phyloP scores from a whole-genome alignment of 64 coral and sea anemone species.

The Porites australiensis region DNA sequence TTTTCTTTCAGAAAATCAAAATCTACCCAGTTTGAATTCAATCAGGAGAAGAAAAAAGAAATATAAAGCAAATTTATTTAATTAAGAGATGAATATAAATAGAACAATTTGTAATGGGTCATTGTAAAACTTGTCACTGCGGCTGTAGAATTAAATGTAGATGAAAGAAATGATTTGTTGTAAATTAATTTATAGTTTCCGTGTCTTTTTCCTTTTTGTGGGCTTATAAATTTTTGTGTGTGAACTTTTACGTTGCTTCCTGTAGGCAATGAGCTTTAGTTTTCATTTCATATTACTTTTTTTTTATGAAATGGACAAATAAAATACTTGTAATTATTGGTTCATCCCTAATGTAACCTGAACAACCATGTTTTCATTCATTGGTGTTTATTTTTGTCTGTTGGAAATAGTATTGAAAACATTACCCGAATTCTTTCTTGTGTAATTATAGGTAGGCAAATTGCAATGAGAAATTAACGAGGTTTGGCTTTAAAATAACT shows the following conservation, averaged over 20 bases:
- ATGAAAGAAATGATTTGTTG: background rate
- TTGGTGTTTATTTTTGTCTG: background rate
- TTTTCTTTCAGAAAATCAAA: background rate
- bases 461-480: slow-evolving; percentile 33
- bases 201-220: background rate
- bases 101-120: too few species aligned
- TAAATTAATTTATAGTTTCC: background rate
- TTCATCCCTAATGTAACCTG: background rate
- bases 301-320: background rate
- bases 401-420: background rate
- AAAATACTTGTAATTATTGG: background rate
- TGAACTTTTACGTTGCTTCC: background rate
- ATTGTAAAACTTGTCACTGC: too few species aligned
- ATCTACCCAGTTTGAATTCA: background rate
- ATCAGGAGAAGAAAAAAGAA: background rate
- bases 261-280: background rate
- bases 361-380: too few species aligned
- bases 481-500: background rate
- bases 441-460: background rate
- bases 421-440: background rate
- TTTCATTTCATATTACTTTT: background rate
- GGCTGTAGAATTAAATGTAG: background rate
- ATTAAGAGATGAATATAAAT: too few species aligned
- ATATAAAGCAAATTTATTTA: background rate
- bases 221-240: background rate